A percentile compares a stretch with the other conserved stretches of the same genome.
phyloP scores from a whole-genome alignment of 2,888 invertebrate species.

The Chymomyza fuscimana region DNA sequence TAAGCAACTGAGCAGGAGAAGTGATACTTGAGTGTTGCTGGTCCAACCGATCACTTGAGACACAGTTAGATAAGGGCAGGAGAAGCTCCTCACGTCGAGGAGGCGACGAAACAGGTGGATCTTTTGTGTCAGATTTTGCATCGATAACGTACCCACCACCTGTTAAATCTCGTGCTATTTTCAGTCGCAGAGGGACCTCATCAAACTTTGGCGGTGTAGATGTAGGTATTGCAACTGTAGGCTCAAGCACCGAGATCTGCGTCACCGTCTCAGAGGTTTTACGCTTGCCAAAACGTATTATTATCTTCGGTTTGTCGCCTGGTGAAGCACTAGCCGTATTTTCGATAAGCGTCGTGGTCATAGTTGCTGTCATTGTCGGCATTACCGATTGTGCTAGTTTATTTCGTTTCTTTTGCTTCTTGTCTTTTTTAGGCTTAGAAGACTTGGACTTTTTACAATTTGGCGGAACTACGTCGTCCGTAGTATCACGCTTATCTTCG shows the following conservation, averaged over 20 bases:
- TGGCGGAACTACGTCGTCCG: conserved; percentile 29
- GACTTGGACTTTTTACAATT: conserved; percentile 70
- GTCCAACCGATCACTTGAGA: not conserved
- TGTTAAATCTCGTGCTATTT: conserved; percentile 89
- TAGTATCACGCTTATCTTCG: conserved; percentile 80
- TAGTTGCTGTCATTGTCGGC: conserved; percentile 74
- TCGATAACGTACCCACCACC: conserved; percentile 83
- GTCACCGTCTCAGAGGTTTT: conserved; percentile 74
- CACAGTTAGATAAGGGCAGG: conserved; percentile 17
- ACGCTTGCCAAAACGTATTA: conserved; percentile 84
- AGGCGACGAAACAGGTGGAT: conserved; percentile 41
- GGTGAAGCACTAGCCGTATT: conserved; percentile 77
- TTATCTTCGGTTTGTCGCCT: conserved; percentile 86
- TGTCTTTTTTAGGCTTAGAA: conserved; percentile 80
- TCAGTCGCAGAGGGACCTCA: conserved; percentile 88
- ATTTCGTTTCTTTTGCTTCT: conserved; percentile 81
- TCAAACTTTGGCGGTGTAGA: conserved; percentile 28
- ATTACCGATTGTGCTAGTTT: conserved; percentile 79
- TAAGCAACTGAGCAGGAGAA: conserved; percentile 45
- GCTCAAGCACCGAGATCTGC: not conserved
- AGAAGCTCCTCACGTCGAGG: conserved; percentile 18
- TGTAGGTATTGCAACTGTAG: conserved; percentile 18
- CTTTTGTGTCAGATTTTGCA: conserved; percentile 51
- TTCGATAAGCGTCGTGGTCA: conserved; percentile 79
- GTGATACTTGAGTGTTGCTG: conserved; percentile 36